phyloP scores from a whole-genome alignment of 2,113 vertebrate genomes.

The Fulica atra region DNA sequence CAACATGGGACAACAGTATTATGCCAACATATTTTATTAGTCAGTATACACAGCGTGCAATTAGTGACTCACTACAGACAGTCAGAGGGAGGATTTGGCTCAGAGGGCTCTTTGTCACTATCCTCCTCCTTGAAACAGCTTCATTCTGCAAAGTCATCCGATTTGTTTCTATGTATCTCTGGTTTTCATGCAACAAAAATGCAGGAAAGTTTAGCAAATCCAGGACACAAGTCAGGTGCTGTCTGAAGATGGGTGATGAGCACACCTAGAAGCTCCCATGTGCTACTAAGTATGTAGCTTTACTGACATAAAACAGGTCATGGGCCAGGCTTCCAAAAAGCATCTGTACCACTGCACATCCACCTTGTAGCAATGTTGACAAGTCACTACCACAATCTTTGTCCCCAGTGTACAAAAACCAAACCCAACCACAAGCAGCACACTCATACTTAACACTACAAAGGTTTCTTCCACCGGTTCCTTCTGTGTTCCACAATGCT shows the following conservation, averaged over 20 bases:
- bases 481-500: neutral
- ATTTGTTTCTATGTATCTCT: neutral
- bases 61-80: conserved; percentile 64
- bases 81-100: conserved; percentile 39
- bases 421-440: neutral
- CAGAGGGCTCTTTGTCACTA: neutral
- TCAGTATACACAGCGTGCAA: conserved; percentile 48
- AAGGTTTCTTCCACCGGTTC: neutral
- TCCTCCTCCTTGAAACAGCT: conserved; percentile 19
- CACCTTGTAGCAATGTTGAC: neutral
- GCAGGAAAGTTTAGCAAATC: neutral
- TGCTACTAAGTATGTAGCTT: neutral
- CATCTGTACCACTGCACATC: neutral
- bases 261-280: neutral
- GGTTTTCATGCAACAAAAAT: neutral
- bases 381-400: neutral
- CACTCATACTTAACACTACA: neutral
- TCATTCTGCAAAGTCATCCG: neutral
- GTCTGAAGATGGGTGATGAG: neutral
- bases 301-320: neutral
- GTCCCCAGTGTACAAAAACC: neutral
- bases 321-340: neutral
- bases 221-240: neutral
- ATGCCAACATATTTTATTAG: conserved; percentile 64
- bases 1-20: conserved; percentile 49